Base-by-base conservation (phyloP, 30 jellyfish, hydroid and myxozoan species). In the Phacellophora camtschatica region DNA sequence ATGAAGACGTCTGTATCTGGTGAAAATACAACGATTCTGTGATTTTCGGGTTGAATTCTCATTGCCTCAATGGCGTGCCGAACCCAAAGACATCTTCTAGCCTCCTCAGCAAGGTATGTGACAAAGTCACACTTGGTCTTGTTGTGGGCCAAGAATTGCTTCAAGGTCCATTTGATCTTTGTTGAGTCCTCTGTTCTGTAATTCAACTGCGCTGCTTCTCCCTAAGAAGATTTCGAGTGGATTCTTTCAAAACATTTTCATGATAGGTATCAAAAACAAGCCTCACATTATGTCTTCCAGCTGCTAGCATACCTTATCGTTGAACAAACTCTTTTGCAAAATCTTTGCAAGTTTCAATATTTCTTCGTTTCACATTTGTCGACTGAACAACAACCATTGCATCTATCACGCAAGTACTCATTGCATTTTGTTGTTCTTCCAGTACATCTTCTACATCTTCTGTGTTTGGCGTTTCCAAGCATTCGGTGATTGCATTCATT, bases 1-100 rank as follows among this genome's bases (percentile, higher is more conserved):
- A 58, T 58, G 31, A 58, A 58, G 39, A 58, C 73, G 43, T 58
- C 73, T 58, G 73, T 58, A 27, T 58, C 73, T 58, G 73, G 73
- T 58, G 73, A 58, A 58, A 58, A 58, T 15, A 58, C 73, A 58
- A 58, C 43, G 18, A 58, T 27, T 19, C 73, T 6, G 12, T 58
- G 73, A 58, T 28, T 19, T 22, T 58, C 20, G 12, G 45, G 43
- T 18, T 58, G 73, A 19, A 16, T 27, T 18, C 43, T 19, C 16
- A 31, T 16, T 16, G 73, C 73, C 45, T 58, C 73, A 58, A 58
- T 58, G 25, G 73, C 73, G n/a, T 23, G 53, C 53, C 25, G 0
- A 4, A 4, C 53, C 0, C 30, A 30, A 13, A 18, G 9, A 8
- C 19, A 25, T n/a, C 25, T 13, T 3, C 16, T 55, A 55, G 69